Evolutionary conservation across 2,797 vertebrate species (phyloP).

Genomic region (Numenius phaeopus): DNA sequence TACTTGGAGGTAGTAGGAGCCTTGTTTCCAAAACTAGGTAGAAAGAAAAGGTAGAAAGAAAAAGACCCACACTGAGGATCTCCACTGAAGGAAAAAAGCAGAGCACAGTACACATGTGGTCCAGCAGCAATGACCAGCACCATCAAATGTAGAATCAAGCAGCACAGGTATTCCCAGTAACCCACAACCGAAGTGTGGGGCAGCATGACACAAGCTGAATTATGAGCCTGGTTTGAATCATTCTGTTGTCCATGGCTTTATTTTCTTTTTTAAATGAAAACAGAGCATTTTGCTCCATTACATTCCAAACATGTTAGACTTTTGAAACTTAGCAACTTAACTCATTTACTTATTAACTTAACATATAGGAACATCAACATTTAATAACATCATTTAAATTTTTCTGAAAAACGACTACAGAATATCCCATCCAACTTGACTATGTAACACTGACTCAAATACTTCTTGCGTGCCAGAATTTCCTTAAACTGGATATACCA

Average conservation of each 20-base stretch:
- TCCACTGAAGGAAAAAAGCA: not conserved
- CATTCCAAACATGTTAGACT: not conserved
- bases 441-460: not conserved
- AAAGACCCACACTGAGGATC: too few relatives aligned
- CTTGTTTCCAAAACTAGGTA: too few relatives aligned
- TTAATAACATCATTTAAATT: not conserved
- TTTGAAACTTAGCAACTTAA: not conserved
- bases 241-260: not conserved
- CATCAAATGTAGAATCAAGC: not conserved
- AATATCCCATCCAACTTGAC: not conserved
- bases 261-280: not conserved
- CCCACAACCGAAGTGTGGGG: not conserved
- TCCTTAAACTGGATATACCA: not conserved
- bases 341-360: not conserved
- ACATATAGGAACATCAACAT: not conserved
- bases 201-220: not conserved
- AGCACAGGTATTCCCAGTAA: not conserved
- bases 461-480: not conserved
- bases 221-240: not conserved
- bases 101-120: fast-evolving
- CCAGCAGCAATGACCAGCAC: not conserved
- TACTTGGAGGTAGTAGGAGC: too few relatives aligned
- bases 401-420: not conserved
- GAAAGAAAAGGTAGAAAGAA: not conserved
- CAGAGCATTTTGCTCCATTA: not conserved